These are phyloP conservation scores for Schrankia costaestrigalis DNA, from an alignment of 2,888 invertebrate species.

Conservation along the genomic window DNA sequence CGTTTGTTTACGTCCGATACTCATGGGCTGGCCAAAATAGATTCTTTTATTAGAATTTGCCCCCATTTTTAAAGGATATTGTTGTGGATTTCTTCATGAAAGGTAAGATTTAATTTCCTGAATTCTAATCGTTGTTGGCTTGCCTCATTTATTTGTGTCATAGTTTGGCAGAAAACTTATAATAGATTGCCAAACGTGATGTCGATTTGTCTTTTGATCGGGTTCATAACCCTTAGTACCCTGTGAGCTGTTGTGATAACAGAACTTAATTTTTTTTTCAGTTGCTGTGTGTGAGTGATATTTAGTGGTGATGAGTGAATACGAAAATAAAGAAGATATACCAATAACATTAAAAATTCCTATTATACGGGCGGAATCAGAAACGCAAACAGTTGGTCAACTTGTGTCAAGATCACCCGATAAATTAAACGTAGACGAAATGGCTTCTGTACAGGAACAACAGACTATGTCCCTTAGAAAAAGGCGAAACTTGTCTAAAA, in stretches of 20 bases:
- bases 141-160: constrained; percentile 46
- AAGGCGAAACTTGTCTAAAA: constrained; percentile 82
- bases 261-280: constrained; percentile 47
- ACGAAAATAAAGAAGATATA: constrained; percentile 37
- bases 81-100: constrained; percentile 46
- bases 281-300: constrained; percentile 28
- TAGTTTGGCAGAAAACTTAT: constrained; percentile 60
- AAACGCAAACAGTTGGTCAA: constrained; percentile 55
- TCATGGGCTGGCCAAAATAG: constrained; percentile 62
- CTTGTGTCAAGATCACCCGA: constrained; percentile 49
- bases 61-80: constrained; percentile 58
- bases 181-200: constrained; percentile 55
- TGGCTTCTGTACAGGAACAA: constrained; percentile 64
- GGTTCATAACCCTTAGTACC: constrained; percentile 46
- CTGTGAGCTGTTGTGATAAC: constrained; percentile 39
- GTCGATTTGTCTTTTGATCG: constrained; percentile 28
- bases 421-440: constrained; percentile 39
- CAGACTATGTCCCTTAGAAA: constrained; percentile 80
- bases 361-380: constrained; percentile 55
- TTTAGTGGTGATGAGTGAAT: constrained; percentile 57
- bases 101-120: constrained; percentile 61
- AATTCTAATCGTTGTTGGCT: constrained; percentile 44
- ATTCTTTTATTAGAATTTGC: constrained; percentile 73
- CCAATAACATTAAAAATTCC: constrained; percentile 52
- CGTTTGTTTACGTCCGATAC: constrained; percentile 58